Evolutionary conservation across 1,140 invertebrate genomes (phyloP), one percentile per base, ranked within the genome.

Genomic region (Pristionchus pacificus): DNA sequence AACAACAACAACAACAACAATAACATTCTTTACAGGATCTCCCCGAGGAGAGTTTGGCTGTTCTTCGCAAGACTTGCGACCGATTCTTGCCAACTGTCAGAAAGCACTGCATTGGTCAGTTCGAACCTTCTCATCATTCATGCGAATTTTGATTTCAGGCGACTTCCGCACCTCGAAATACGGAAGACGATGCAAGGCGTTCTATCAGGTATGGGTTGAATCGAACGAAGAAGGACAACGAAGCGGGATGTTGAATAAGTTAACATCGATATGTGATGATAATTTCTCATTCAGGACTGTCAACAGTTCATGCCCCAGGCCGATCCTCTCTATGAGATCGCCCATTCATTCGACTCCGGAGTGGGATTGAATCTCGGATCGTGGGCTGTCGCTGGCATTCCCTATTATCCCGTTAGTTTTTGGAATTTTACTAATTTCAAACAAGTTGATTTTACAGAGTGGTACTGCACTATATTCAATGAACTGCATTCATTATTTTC

Each of bases 341-440:
- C 74, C 3, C 31, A 71, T 38, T 32, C 38, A 27, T 75, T 75
- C 57, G 27, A 38, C 58, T 75, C 74, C 30, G 66, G 66, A 28
- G 70, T 75, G n/a, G 74, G 71, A 29, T 25, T 75, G 1, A 71
- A 71, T 49, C 32, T 73, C 24, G 74, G 74, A 62, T 71, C 60
- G 15, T 68, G 66, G 58, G 57, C 27, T 24, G 74, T 74, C 0
- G 65, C 61, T 31, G 75, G 75, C 30, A 68, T 76, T 66, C 75
- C 75, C 15, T 76, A 68, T 30, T 76, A 76, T 58, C 75, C 75
- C 19, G 38, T 49, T 6, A 49, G 38, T 6, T 49, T 49, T 10
- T 49, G 38, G 6, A 10, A 49, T 49, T 10, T 49, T 49, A 49
- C 38, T 49, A 49, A 49, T 19, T 49, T 10, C 19, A 49, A 49